Percentiles rank a stretch among this genome's conserved stretches.
These are phyloP conservation scores for Rhagoletis zephyria DNA, from an alignment of 1,140 invertebrate species.

Conservation along the genomic window DNA sequence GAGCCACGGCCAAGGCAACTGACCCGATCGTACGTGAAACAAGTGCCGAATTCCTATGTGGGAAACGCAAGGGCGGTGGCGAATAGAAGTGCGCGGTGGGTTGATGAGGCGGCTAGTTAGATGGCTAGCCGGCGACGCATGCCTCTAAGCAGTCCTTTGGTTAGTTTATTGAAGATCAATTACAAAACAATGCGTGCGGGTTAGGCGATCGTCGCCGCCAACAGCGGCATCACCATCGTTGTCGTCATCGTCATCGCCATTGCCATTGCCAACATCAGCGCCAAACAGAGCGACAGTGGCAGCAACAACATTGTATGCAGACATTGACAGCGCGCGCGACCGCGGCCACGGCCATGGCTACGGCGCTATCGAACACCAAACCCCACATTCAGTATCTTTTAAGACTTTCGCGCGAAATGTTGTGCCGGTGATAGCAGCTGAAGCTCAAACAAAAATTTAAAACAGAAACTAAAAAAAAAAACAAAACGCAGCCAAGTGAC, in stretches of 20 bases:
- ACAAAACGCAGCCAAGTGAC: no score
- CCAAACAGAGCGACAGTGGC: not conserved
- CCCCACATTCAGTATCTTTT: constrained; percentile 66
- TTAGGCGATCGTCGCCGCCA: constrained; percentile 52
- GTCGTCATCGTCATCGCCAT: not conserved
- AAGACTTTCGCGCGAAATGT: constrained; percentile 69
- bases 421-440: constrained; percentile 43
- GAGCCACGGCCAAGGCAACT: no score
- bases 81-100: not conserved
- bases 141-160: not conserved
- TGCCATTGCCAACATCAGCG: not conserved
- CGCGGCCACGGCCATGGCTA: constrained; percentile 51
- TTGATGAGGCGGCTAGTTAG: not conserved
- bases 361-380: constrained; percentile 12
- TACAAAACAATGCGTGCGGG: constrained; percentile 45
- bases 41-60: not conserved
- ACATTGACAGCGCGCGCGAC: constrained; percentile 36
- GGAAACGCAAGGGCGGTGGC: no score
- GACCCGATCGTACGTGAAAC: not conserved
- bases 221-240: constrained; percentile 45
- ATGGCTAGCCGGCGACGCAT: not conserved
- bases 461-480: constrained; percentile 1
- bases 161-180: constrained; percentile 21
- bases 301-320: not conserved
- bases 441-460: not conserved